A percentile compares a stretch with the other conserved stretches of the same genome.
phyloP scores from a whole-genome alignment of 2,113 vertebrate genomes.

The Pseudorasbora parva region DNA sequence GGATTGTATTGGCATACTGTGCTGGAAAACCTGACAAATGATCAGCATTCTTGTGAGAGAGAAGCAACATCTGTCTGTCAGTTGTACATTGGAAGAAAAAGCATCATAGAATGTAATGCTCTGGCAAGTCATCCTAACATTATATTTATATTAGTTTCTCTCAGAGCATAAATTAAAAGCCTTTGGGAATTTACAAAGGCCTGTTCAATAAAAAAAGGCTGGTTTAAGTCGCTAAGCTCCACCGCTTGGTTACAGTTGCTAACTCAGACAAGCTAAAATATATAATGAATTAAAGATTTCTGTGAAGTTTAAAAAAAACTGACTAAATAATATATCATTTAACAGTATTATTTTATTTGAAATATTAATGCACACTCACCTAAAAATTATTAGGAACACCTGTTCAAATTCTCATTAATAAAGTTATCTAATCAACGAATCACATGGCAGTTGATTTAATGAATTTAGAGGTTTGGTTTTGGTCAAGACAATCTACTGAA shows the following conservation, averaged over 20 bases:
- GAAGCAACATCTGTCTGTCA: slow-evolving; percentile 28
- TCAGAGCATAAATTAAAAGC: slow-evolving; percentile 1
- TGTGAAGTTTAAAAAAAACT: no score
- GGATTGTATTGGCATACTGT: slow-evolving; percentile 12
- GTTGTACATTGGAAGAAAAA: slow-evolving; percentile 14
- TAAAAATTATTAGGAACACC: no score
- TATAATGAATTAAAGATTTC: not conserved
- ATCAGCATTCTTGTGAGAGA: slow-evolving; percentile 13
- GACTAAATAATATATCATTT: no score
- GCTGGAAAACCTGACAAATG: slow-evolving; percentile 36
- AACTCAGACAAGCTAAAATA: not conserved
- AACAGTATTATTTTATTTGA: no score
- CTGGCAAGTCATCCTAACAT: slow-evolving; percentile 31
- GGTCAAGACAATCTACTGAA: no score
- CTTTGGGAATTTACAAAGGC: slow-evolving; percentile 13
- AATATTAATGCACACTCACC: no score
- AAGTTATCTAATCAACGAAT: no score
- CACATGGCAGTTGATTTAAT: no score
- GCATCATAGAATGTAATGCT: slow-evolving; percentile 29
- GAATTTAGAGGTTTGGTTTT: no score
- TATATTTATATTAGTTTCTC: slow-evolving; percentile 38
- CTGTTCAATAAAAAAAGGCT: not conserved
- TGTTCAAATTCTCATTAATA: no score
- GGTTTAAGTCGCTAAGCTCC: not conserved
- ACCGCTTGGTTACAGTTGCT: not conserved